Conservation (phyloP, 1,140 invertebrate genomes). For the Coptotermes formosanus region DNA sequence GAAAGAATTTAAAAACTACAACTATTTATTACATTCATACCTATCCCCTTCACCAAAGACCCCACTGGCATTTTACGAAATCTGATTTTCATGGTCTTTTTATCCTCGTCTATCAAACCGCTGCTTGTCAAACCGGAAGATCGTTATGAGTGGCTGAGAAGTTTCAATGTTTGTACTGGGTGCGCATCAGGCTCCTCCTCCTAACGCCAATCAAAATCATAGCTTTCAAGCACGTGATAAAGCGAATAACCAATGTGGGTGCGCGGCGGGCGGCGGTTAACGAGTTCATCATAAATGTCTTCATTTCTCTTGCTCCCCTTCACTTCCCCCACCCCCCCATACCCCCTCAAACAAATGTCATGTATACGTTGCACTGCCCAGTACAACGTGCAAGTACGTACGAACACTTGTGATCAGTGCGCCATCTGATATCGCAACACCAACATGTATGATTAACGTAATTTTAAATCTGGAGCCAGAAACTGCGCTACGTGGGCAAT, state of each 20-base stretch:
- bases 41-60: neutral
- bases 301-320: constrained; percentile 4
- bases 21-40: no score
- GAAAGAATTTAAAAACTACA: no score
- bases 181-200: neutral
- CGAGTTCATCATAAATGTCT: constrained; percentile 9
- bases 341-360: constrained; percentile 1
- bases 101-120: neutral
- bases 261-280: constrained; percentile 8
- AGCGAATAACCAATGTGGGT: constrained; percentile 1
- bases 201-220: neutral
- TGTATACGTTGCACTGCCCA: neutral
- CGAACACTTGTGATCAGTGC: constrained; percentile 11
- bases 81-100: neutral
- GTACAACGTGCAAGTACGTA: neutral
- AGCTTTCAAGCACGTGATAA: neutral
- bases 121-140: neutral
- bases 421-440: neutral
- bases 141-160: constrained; percentile 10
- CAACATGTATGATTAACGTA: neutral
- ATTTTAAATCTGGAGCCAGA: neutral
- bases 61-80: neutral
- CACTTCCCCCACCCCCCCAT: neutral
- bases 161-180: constrained; percentile 15
- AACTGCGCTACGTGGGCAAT: neutral